Conservation (phyloP, 2,797 vertebrate genomes). For the Tympanoctomys barrerae region DNA sequence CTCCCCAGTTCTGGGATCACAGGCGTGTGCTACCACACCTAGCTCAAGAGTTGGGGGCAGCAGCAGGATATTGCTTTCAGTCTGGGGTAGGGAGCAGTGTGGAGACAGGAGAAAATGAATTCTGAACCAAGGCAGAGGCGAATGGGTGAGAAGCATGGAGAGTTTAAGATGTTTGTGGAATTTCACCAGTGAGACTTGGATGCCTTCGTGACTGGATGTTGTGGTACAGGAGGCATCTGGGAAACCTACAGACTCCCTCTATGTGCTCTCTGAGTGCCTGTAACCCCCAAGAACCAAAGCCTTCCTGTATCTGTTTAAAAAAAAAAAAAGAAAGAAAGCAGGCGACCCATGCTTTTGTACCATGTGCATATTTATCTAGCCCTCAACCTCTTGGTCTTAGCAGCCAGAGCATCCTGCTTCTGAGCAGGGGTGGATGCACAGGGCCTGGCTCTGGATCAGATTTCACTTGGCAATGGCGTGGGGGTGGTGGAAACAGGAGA, state of each 20-base stretch:
- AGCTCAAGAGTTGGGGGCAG: background rate
- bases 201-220: background rate
- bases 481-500: constrained; percentile 38
- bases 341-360: background rate
- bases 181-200: constrained; percentile 40
- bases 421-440: background rate
- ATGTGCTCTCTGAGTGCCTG: background rate
- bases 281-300: background rate
- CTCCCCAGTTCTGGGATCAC: background rate
- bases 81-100: background rate
- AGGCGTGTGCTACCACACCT: background rate
- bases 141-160: background rate
- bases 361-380: background rate
- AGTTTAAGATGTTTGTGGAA: background rate
- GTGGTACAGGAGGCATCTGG: background rate
- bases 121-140: background rate
- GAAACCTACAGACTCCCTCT: background rate
- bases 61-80: background rate
- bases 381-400: background rate
- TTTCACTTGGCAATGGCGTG: background rate
- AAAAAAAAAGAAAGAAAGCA: background rate
- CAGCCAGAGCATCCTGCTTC: background rate
- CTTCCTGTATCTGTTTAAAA: background rate
- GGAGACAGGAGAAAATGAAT: background rate
- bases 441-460: background rate